Base-by-base conservation (phyloP, 1,140 invertebrate species). In the Drosophila azteca region DNA sequence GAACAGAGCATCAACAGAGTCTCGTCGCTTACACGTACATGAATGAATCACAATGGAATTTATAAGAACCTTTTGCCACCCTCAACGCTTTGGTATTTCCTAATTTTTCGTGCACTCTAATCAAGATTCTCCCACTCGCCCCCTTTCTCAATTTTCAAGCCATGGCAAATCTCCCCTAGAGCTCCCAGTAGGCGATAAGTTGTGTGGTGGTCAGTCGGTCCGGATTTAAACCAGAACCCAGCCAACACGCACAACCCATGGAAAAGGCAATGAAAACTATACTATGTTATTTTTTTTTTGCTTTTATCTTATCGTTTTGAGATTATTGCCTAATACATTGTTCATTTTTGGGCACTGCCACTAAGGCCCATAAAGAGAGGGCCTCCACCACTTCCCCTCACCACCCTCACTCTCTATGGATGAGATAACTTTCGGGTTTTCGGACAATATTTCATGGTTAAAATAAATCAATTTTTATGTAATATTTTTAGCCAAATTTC, bases 251-350 rank as follows among this genome's bases (percentile, higher is more conserved):
- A 41, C n/a, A 20, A 2, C 43, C n/a, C n/a, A n/a, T 2, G 11
- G 11, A 22, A 57, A 49, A 13, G 24, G 44, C 45, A 57, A 57
- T 48, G 35, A 22, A 58, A 48, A 57, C 31, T n/a, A n/a, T n/a
- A n/a, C n/a, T n/a, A n/a, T 24, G 22, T 17, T n/a, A 61, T 53
- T 20, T 44, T 17, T 22, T 69, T 69, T 69, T 45, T 69, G 22
- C 17, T 20, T 68, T 29, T 69, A 70, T 70, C 67, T 70, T 69
- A 70, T 70, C 67, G 65, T n/a, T 26, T 26, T 68, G 65, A 69
- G 67, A 70, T 70, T 70, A 70, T 70, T 70, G 64, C 66, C 44
- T 67, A 69, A 69, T 69, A 57, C 66, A 69, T 69, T 69, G 64
- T 35, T 69, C 35, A 15, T 68, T 69, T 41, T 44, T 58, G 44